phyloP scores from a whole-genome alignment of 1,140 invertebrate species.

The Teleopsis dalmanni region DNA sequence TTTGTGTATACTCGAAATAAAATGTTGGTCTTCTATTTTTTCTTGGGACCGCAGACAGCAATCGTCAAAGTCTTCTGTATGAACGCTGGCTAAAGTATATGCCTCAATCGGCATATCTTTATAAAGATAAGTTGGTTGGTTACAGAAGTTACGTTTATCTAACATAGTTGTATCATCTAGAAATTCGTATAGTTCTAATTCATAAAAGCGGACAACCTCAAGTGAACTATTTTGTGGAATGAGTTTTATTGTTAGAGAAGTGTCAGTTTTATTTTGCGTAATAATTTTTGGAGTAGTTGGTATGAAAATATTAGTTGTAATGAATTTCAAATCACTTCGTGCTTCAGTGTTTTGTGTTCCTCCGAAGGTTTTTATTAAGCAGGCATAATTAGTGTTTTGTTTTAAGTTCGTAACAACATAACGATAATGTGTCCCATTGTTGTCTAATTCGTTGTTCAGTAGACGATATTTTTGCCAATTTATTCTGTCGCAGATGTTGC shows the following conservation, averaged over 20 bases:
- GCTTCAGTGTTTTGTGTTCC: slow-evolving; percentile 19
- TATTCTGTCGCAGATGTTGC: slow-evolving; percentile 26
- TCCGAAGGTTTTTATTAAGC: slow-evolving; percentile 30
- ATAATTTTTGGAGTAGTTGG: slow-evolving; percentile 20
- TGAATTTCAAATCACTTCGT: slow-evolving; percentile 29
- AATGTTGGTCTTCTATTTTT: slow-evolving; percentile 20
- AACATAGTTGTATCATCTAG: slow-evolving; percentile 20
- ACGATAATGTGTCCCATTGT: slow-evolving; percentile 26
- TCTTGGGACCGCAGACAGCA: slow-evolving; percentile 27
- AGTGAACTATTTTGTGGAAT: not conserved
- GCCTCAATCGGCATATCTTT: slow-evolving; percentile 14
- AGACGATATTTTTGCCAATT: slow-evolving; percentile 28
- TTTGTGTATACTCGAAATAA: slow-evolving; percentile 17
- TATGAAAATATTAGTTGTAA: slow-evolving; percentile 24
- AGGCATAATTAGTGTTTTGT: slow-evolving; percentile 25
- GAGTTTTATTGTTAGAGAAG: slow-evolving; percentile 17
- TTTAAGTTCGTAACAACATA: slow-evolving; percentile 17
- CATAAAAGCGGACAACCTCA: slow-evolving; percentile 1
- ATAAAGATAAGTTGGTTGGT: slow-evolving; percentile 16
- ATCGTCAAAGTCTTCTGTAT: slow-evolving; percentile 25
- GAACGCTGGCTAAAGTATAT: not conserved
- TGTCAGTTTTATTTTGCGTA: slow-evolving; percentile 21
- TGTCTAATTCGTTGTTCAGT: slow-evolving; percentile 23
- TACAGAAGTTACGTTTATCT: slow-evolving; percentile 29
- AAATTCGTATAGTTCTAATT: slow-evolving; percentile 21